Conservation (phyloP, 1,140 invertebrate genomes). For the Scaptomyza montana region DNA sequence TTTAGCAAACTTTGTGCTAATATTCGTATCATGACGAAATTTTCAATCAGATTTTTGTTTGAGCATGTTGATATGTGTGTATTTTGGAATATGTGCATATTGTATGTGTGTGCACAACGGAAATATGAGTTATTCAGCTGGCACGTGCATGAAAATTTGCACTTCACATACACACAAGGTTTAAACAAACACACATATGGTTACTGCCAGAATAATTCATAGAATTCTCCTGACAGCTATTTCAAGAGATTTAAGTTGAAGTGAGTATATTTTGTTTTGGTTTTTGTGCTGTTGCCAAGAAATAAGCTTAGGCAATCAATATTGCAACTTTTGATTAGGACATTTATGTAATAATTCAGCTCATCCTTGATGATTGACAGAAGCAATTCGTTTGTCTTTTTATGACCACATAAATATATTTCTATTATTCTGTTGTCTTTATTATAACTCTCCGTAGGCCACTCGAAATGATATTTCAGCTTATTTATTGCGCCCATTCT, state of each 20-base stretch:
- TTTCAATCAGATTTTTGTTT: slow-evolving; percentile 69
- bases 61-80: slow-evolving; percentile 20
- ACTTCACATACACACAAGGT: background rate
- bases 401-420: slow-evolving; percentile 22
- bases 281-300: slow-evolving; percentile 18
- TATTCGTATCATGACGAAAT: slow-evolving; percentile 36
- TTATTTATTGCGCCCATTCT: slow-evolving; percentile 59
- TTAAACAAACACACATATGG: slow-evolving; percentile 5
- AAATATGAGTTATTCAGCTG: slow-evolving; percentile 74
- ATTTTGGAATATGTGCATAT: slow-evolving; percentile 20
- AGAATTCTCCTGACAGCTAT: slow-evolving; percentile 59
- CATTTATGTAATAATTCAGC: slow-evolving; percentile 60
- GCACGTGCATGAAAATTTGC: slow-evolving; percentile 49
- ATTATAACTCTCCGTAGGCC: slow-evolving; percentile 49
- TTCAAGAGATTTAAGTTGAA: slow-evolving; percentile 45
- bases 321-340: slow-evolving; percentile 75
- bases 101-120: background rate
- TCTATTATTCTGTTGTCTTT: slow-evolving; percentile 27
- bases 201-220: slow-evolving; percentile 35
- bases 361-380: slow-evolving; percentile 59
- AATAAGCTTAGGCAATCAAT: slow-evolving; percentile 44
- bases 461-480: slow-evolving; percentile 61
- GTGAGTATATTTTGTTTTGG: slow-evolving; percentile 17
- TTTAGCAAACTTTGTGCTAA: slow-evolving; percentile 8
- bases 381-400: slow-evolving; percentile 22